Conservation (phyloP, 1,140 invertebrate genomes). For the Nephila pilipes region DNA sequence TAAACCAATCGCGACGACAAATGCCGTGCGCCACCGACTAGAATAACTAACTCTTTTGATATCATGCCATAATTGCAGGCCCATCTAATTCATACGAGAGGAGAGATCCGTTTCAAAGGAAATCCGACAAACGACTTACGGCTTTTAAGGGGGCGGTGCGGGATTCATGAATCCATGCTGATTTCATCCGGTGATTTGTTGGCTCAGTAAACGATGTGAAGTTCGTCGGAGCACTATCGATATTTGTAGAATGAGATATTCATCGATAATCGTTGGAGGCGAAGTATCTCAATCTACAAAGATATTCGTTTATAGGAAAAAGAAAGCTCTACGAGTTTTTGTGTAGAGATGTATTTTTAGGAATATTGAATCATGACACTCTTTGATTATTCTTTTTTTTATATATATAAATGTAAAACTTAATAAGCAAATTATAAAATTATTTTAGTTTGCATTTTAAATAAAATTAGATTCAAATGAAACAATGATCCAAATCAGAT, state of each 20-base stretch:
- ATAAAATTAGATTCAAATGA: too few species aligned
- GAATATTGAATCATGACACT: background rate
- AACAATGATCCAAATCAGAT: too few species aligned
- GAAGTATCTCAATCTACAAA: background rate
- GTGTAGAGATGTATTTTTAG: background rate
- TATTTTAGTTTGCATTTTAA: too few species aligned
- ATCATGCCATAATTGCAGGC: constrained; percentile 56
- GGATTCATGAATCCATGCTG: constrained; percentile 13
- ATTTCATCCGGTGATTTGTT: constrained; percentile 29
- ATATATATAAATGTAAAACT: too few species aligned
- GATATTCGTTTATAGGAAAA: background rate
- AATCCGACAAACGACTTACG: constrained; percentile 19
- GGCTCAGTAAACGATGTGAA: constrained; percentile 16
- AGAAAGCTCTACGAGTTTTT: background rate
- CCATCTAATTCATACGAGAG: constrained; percentile 36
- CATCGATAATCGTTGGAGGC: constrained; percentile 17
- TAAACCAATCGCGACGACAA: constrained; percentile 73
- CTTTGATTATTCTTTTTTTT: too few species aligned
- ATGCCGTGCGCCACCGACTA: constrained; percentile 59
- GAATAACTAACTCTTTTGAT: constrained; percentile 65
- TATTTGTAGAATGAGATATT: constrained; percentile 24
- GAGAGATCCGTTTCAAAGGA: background rate
- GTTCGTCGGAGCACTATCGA: background rate
- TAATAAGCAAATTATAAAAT: too few species aligned
- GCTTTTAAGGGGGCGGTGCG: constrained; percentile 34